Evolutionary conservation across 2,888 invertebrate genomes (phyloP), one percentile per base, ranked within the genome.

Genomic region (Tricholauxania praeusta): DNA sequence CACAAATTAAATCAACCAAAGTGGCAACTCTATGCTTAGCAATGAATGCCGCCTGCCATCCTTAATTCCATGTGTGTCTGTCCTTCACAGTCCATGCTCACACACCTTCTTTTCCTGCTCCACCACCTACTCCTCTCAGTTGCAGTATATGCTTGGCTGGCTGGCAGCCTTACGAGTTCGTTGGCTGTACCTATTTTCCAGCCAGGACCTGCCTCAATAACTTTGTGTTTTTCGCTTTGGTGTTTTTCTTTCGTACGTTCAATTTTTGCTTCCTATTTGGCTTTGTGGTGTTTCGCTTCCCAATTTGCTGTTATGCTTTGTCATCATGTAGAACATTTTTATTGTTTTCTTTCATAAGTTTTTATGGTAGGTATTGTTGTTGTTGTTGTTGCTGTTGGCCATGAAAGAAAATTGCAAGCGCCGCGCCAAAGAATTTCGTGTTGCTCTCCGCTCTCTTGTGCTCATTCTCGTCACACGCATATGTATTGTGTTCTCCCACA

Each of bases 141-240:
- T 52, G 19, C 8, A 14, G 14, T 74, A 73, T 69, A 67, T 75
- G 73, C 73, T 55, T 74, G 74, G 57, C 39, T 72, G 68, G 57
- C 55, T 73, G 71, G 39, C 49, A 65, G 68, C 47, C 64, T 65
- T 51, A 67, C 71, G 81, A 82, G 85, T 84, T 85, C 85, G 84
- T 85, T 84, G 85, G 84, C 84, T 84, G 84, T 84, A 84, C 84
- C 85, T 85, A 85, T 83, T 82, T 82, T 82, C 79, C 82, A 78
- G 81, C 81, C 84, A 84, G 85, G 85, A 85, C 84, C 84, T 84
- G 84, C 85, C 84, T 84, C 84, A 84, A 84, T 82, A 84, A 80
- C 75, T 79, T 81, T 79, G 78, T 73, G 65, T 53, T 19, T 19
- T 10, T 10, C n/a, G 39, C 48, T 65, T 65, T 72, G 67, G 71